Conservation (phyloP, 1,140 invertebrate species). For the Lethrus apterus region DNA sequence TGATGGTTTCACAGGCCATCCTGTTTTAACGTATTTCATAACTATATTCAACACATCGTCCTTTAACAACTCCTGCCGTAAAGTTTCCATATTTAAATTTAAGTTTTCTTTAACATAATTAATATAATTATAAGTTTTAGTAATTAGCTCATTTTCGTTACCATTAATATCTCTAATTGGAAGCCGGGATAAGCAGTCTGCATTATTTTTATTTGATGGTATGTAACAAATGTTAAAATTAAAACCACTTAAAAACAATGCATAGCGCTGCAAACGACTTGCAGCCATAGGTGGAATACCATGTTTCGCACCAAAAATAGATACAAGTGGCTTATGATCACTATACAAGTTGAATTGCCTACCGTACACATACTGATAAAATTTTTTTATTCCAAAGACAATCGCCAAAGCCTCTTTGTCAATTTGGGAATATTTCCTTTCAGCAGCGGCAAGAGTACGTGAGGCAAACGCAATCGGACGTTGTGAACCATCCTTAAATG, state of each 20-base stretch:
- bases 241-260: slow-evolving; percentile 35
- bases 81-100: no score
- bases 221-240: slow-evolving; percentile 36
- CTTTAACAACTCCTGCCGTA: no score
- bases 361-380: slow-evolving; percentile 47
- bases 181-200: slow-evolving; percentile 33
- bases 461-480: slow-evolving; percentile 41
- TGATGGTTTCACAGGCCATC: neutral
- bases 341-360: slow-evolving; percentile 42
- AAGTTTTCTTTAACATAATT: no score
- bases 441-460: slow-evolving; percentile 36
- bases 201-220: slow-evolving; percentile 15
- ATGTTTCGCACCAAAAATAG: slow-evolving; percentile 39
- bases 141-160: no score
- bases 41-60: no score
- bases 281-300: slow-evolving; percentile 33
- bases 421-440: slow-evolving; percentile 41
- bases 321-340: slow-evolving; percentile 45
- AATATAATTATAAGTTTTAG: no score
- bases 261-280: slow-evolving; percentile 34
- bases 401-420: slow-evolving; percentile 44
- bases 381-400: slow-evolving; percentile 43
- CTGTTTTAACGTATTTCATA: neutral
- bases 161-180: no score
- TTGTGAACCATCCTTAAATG: slow-evolving; percentile 30